Percentiles rank a stretch among this genome's conserved stretches.
Conservation (phyloP, 64 coral and sea anemone genomes). For the Actinia equina region DNA sequence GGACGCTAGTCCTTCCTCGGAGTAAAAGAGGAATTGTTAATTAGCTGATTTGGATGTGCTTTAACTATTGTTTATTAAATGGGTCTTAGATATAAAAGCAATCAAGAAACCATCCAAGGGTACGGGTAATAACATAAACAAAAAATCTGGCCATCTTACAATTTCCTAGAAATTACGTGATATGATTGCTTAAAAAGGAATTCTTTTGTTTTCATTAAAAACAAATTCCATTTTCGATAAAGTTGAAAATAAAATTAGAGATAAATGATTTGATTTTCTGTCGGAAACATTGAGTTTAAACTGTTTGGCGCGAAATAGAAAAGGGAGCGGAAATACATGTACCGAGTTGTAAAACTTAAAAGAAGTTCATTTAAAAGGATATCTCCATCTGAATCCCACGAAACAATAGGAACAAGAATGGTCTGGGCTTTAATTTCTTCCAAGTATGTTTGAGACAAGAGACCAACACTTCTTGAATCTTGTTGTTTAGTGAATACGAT, state of each 20-base stretch:
- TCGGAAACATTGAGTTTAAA: neutral
- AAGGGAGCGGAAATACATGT: constrained; percentile 21
- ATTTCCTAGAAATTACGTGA: too few relatives aligned
- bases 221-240: neutral
- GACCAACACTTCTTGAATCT: constrained; percentile 69
- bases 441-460: constrained; percentile 91
- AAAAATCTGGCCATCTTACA: too few relatives aligned
- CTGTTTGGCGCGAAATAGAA: constrained; percentile 39
- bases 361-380: constrained; percentile 52
- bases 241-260: neutral
- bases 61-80: too few relatives aligned
- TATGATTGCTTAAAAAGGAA: too few relatives aligned
- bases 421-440: constrained; percentile 88
- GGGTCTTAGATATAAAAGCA: too few relatives aligned
- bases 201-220: too few relatives aligned
- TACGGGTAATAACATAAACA: too few relatives aligned
- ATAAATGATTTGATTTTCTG: neutral
- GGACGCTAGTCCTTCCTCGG: too few relatives aligned
- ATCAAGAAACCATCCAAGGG: too few relatives aligned
- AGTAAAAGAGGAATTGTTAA: too few relatives aligned
- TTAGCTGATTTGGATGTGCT: too few relatives aligned
- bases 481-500: constrained; percentile 80
- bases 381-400: constrained; percentile 88
- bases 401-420: constrained; percentile 90
- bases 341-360: neutral